Percentiles rank a stretch among this genome's conserved stretches.
phyloP scores from a whole-genome alignment of 2,888 invertebrate species.

The Corbicula japonica region DNA sequence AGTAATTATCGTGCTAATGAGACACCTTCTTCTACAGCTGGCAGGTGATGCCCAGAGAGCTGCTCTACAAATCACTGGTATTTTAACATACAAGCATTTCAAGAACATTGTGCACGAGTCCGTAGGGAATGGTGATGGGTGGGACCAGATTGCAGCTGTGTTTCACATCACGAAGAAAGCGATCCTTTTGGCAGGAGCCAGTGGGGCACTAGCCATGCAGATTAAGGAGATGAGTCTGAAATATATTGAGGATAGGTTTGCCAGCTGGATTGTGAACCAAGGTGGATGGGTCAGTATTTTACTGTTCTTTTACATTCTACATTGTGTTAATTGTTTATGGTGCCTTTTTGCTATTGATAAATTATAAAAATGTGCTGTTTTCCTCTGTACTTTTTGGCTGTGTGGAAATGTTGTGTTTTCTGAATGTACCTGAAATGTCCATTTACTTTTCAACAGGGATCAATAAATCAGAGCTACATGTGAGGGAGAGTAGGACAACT shows the following conservation, averaged over 20 bases:
- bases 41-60: slow-evolving; percentile 66
- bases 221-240: slow-evolving; percentile 84
- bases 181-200: slow-evolving; percentile 80
- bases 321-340: background rate
- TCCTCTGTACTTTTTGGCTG: no score
- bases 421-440: background rate
- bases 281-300: slow-evolving; percentile 85
- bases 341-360: no score
- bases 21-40: slow-evolving; percentile 29
- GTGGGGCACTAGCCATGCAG: slow-evolving; percentile 79
- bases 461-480: background rate
- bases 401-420: no score
- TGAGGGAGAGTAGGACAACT: no score
- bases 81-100: slow-evolving; percentile 82
- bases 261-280: slow-evolving; percentile 84
- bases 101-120: slow-evolving; percentile 77
- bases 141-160: slow-evolving; percentile 83
- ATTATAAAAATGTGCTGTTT: no score
- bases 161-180: slow-evolving; percentile 83
- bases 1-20: no score
- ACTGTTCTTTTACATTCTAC: no score
- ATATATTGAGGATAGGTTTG: slow-evolving; percentile 84
- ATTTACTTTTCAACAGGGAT: background rate
- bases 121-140: slow-evolving; percentile 79
- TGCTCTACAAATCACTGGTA: slow-evolving; percentile 70